phyloP scores from a whole-genome alignment of 2,797 vertebrate species.

The Phataginus tricuspis region DNA sequence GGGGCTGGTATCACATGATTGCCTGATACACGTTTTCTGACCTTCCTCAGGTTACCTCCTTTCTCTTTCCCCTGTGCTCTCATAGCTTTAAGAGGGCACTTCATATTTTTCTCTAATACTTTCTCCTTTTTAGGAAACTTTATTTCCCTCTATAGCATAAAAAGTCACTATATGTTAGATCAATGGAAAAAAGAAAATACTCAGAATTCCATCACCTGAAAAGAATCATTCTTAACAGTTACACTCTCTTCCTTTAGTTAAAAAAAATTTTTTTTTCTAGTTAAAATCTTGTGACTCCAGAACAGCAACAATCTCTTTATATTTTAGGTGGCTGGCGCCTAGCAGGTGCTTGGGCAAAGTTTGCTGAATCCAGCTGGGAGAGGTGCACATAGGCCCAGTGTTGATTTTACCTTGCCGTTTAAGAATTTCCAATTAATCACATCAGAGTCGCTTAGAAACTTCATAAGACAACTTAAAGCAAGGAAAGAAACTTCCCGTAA shows the following conservation, averaged over 20 bases:
- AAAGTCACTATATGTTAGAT: neutral
- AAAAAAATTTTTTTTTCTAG: neutral
- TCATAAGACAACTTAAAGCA: neutral
- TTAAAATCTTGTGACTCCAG: neutral
- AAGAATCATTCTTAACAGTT: neutral
- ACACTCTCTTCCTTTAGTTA: neutral
- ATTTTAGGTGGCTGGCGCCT: neutral
- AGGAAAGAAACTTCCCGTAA: neutral
- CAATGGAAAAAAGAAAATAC: neutral
- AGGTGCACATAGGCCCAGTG: neutral
- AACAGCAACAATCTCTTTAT: neutral
- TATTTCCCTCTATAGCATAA: neutral
- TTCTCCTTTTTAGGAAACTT: neutral
- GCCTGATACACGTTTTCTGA: neutral
- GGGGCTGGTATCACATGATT: neutral
- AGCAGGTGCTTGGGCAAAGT: neutral
- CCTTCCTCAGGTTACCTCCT: neutral
- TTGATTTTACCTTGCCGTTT: constrained; percentile 6
- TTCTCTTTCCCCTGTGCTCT: neutral
- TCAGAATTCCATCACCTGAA: neutral
- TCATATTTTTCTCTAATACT: neutral
- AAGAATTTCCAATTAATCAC: neutral
- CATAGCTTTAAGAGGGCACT: neutral
- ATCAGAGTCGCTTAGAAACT: neutral
- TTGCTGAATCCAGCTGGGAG: neutral